Base-by-base conservation (phyloP, 2,113 vertebrate genomes). In the Murina feae region DNA sequence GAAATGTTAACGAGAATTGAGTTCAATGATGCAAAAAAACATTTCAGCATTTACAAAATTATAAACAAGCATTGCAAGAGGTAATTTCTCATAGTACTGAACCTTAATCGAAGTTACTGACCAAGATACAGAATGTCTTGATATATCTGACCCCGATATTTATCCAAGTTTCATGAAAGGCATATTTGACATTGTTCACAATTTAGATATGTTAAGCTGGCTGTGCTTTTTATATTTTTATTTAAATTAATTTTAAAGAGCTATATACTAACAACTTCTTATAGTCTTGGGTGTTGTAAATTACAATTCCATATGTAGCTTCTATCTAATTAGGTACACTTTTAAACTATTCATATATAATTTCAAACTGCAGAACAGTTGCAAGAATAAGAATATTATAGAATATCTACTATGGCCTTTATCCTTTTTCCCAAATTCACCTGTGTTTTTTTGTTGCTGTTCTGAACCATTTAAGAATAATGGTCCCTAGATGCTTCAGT, bases 101-200 rank as follows among this genome's bases (percentile, higher is more conserved):
- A 83, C 97, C 63, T 78, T 93, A 92, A 72, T 95, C 53, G 94
- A 87, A 97, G 93, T 79, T 86, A 18, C n/a, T 95, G 71, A 83
- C 84, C 51, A 55, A 74, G 75, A 66, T 92, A 92, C 72, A 95
- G 93, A 92, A 13, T 23, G 21, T 53, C 18, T 28, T 95, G 42
- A 91, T 83, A 3, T 71, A 93, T 94, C 76, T 95, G 95, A 79
- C 63, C 23, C 90, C 42, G 44, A 68, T 87, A 95, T 97, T 96
- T 87, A 68, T 68, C 80, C 12, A 0, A 0, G 55, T 92, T 55
- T 89, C 28, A 66, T 21, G 68, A 44, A 72, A 89, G 80, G 74
- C 83, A 89, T 23, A 81, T 84, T 11, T 65, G 58, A 66, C 30
- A 90, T 55, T 84, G 42, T 95, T 96, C 8, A 13, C 68, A 90